phyloP scores from a whole-genome alignment of 2,797 vertebrate species.

The Nasua narica region DNA sequence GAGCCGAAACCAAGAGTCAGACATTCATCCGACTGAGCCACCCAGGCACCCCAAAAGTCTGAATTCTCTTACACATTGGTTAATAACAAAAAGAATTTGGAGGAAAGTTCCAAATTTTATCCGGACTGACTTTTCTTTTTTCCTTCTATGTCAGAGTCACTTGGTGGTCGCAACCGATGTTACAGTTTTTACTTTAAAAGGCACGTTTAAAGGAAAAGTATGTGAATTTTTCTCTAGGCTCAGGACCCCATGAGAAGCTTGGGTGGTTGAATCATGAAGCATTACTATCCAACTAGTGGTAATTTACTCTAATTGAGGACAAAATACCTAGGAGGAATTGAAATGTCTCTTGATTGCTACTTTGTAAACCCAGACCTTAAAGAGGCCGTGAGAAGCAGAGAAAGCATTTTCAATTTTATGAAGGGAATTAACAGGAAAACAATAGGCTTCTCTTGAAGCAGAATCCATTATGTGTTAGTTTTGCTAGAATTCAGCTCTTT shows the following conservation, averaged over 20 bases:
- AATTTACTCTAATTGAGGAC: constrained; percentile 42
- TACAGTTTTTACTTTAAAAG: neutral
- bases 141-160: neutral
- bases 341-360: constrained; percentile 18
- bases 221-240: neutral
- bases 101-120: neutral
- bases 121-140: neutral
- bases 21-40: neutral
- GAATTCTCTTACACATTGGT: neutral
- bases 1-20: neutral
- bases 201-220: neutral
- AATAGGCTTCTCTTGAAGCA: constrained; percentile 4
- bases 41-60: neutral
- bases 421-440: constrained; percentile 20
- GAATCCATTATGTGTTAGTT: neutral
- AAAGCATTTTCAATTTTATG: neutral
- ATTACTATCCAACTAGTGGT: neutral
- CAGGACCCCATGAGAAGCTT: neutral
- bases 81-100: neutral
- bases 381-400: neutral
- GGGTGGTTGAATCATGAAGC: neutral
- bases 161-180: neutral
- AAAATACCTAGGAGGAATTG: constrained; percentile 20
- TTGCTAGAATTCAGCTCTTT: constrained; percentile 6
- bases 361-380: constrained; percentile 15